These are phyloP conservation scores for Drosophila fungiperda DNA, from an alignment of 2,888 invertebrate genomes.

Conservation along the genomic window DNA sequence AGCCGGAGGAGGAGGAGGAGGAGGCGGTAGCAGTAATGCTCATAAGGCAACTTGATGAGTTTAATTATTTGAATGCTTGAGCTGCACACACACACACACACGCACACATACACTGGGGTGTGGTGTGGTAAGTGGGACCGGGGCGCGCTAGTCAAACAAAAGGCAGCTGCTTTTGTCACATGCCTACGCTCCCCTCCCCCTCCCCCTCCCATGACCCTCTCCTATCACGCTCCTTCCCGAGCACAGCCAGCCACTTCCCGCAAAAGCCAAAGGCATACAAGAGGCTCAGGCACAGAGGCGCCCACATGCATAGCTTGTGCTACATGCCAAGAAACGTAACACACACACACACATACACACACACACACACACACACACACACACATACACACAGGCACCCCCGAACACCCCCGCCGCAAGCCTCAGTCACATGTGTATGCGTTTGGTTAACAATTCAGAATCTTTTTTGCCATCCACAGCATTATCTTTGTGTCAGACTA, in stretches of 20 bases:
- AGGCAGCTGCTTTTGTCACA: conserved; percentile 81
- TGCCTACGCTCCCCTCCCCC: conserved; percentile 26
- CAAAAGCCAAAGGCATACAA: conserved; percentile 33
- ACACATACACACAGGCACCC: background rate
- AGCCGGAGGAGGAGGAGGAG: background rate
- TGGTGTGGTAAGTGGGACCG: conserved; percentile 37
- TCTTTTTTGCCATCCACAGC: conserved; percentile 57
- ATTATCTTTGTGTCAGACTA: conserved; percentile 67
- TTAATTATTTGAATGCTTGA: conserved; percentile 83
- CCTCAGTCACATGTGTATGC: conserved; percentile 22
- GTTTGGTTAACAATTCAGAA: conserved; percentile 56
- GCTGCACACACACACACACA: conserved; percentile 51
- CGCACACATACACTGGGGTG: conserved; percentile 11
- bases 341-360: background rate
- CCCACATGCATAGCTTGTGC: conserved; percentile 44
- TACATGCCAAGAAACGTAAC: conserved; percentile 40
- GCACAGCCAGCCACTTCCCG: background rate
- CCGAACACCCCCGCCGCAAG: background rate
- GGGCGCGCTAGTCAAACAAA: conserved; percentile 73
- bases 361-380: background rate
- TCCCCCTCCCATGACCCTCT: conserved; percentile 2
- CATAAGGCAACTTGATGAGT: conserved; percentile 79
- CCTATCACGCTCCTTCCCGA: too few relatives aligned
- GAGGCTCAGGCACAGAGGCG: conserved; percentile 5
- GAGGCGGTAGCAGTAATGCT: conserved; percentile 48